These are phyloP conservation scores for Nothocercus julius DNA, from an alignment of 2,113 vertebrate genomes.

Conservation along the genomic window DNA sequence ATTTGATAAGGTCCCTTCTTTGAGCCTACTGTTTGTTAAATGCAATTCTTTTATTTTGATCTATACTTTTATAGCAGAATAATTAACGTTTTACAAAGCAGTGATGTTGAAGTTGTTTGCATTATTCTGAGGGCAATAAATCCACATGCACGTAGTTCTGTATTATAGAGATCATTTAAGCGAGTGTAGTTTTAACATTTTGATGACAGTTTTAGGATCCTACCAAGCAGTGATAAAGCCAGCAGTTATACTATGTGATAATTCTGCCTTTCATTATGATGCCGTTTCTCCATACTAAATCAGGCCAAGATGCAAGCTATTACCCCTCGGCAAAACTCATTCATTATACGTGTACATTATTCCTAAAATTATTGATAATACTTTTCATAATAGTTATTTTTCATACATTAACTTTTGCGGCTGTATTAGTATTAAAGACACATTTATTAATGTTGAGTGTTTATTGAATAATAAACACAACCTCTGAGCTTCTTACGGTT, in stretches of 20 bases:
- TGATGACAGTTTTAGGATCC: conserved; percentile 78
- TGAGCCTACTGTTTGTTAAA: neutral
- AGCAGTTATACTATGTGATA: conserved; percentile 83
- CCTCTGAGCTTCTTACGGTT: conserved; percentile 45
- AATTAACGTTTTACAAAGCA: conserved; percentile 52
- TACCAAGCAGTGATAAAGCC: conserved; percentile 76
- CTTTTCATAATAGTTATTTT: conserved; percentile 89
- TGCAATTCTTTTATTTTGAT: conserved; percentile 33
- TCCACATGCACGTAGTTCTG: conserved; percentile 22
- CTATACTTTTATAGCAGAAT: conserved; percentile 34
- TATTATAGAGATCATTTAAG: conserved; percentile 51
- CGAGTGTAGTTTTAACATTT: conserved; percentile 69
- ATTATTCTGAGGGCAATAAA: conserved; percentile 46
- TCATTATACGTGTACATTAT: conserved; percentile 91
- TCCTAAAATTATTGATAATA: conserved; percentile 92
- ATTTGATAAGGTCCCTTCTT: neutral
- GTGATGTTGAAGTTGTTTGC: conserved; percentile 17
- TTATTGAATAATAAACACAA: conserved; percentile 72
- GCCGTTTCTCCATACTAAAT: conserved; percentile 83
- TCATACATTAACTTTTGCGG: conserved; percentile 89
- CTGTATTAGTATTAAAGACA: conserved; percentile 84
- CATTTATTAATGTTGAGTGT: conserved; percentile 84
- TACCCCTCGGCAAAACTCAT: conserved; percentile 88
- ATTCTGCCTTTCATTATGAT: conserved; percentile 82
- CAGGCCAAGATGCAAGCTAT: conserved; percentile 84